Evolutionary conservation across 2,113 vertebrate species (phyloP), one percentile per base, ranked within the genome.

Genomic region (Rhombomys opimus): DNA sequence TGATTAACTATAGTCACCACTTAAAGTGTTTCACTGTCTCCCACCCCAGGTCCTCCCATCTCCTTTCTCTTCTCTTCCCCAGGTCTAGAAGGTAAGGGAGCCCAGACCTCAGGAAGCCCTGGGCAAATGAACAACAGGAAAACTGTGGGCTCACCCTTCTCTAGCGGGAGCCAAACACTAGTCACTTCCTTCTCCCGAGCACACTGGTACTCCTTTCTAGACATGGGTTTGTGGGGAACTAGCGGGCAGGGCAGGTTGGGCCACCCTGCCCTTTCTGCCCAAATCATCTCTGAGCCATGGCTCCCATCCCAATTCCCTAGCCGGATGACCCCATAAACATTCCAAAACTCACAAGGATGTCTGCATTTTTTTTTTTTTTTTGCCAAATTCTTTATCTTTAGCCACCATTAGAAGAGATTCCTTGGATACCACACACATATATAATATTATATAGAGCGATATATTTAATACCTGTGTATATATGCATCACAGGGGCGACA

Each of bases 381-480:
- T 94, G 97, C 97, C 90, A 10, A 97, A 98, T 98, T 98, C 98
- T 98, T 98, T 98, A 98, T 98, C 98, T 98, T 98, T 98, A 98
- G 98, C 95, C 97, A 94, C 98, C 97, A 92, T 97, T 97, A 98
- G 97, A 98, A 96, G 98, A 97, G 98, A 98, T 97, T 97, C 95
- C 85, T 98, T 98, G 0, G 93, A 99, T 99, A 98, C 98, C 98
- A 98, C 98, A 99, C 98, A 99, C 98, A 97, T 98, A 98, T 98
- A 98, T 99, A 98, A 98, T 99, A 99, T 99, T 98, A 99, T 98
- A 99, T 99, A 99, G 97, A 99, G 98, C 59, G 15, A 99, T 99
- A 99, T 99, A 98, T 98, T 99, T 99, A 99, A 99, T 99, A 99
- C 98, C 98, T 98, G 98, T 99, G 98, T 99, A 99, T 99, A 99